phyloP scores from a whole-genome alignment of 2,797 vertebrate genomes.

The Toxotes lorentzi region DNA sequence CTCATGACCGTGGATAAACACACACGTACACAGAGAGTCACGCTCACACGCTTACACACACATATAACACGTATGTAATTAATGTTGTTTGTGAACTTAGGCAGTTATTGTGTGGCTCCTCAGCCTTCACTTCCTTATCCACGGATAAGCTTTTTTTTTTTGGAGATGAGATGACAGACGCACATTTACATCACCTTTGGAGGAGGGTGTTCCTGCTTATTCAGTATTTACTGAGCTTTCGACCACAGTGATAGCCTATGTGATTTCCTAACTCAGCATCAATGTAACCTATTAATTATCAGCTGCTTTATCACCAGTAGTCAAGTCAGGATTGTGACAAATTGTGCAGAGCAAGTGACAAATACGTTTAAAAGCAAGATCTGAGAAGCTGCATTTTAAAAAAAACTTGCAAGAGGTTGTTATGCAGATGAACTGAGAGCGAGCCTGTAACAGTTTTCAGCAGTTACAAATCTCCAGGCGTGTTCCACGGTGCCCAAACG shows the following conservation, averaged over 20 bases:
- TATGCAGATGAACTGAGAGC: constrained; percentile 8
- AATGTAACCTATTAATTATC: constrained; percentile 1
- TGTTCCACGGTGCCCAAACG: constrained; percentile 23
- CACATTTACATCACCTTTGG: constrained; percentile 14
- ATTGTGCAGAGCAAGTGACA: neutral
- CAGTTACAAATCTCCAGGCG: constrained; percentile 14
- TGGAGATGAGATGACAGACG: neutral
- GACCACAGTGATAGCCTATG: neutral
- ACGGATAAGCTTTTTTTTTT: neutral
- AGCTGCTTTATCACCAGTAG: neutral
- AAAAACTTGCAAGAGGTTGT: constrained; percentile 9
- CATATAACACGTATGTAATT: constrained; percentile 4
- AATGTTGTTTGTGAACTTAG: constrained; percentile 32
- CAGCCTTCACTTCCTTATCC: neutral
- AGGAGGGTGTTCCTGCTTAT: constrained; percentile 10
- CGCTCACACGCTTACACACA: constrained; percentile 1
- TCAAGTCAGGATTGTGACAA: neutral
- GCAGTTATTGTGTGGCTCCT: constrained; percentile 4
- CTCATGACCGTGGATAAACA: constrained; percentile 58
- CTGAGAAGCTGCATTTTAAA: neutral
- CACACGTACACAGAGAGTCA: neutral
- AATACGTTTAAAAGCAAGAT: neutral
- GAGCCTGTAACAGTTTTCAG: constrained; percentile 1
- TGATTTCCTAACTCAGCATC: constrained; percentile 30
- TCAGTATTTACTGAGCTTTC: neutral